A percentile compares a stretch with the other conserved stretches of the same genome.
These are phyloP conservation scores for Gymnobelideus leadbeateri DNA, from an alignment of 2,113 vertebrate genomes.

Conservation along the genomic window DNA sequence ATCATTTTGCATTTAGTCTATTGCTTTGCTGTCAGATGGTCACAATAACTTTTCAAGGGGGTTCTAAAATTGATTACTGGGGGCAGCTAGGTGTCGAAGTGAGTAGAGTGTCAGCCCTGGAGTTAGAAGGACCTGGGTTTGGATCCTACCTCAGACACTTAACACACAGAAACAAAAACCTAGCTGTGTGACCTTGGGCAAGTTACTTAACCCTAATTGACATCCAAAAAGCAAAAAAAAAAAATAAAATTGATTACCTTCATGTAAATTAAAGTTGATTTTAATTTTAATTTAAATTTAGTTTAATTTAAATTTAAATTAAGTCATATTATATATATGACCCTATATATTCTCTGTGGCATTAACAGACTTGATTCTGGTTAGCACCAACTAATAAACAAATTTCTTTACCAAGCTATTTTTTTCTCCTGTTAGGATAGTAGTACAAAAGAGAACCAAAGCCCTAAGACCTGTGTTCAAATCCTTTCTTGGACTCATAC, in stretches of 20 bases:
- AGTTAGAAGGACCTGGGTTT: too few species aligned
- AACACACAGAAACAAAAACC: too few species aligned
- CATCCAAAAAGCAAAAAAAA: too few species aligned
- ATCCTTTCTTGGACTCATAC: neutral
- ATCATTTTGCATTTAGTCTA: neutral
- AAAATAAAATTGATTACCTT: neutral
- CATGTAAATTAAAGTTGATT: neutral
- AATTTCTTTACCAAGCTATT: neutral
- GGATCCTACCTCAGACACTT: too few species aligned
- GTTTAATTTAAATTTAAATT: neutral
- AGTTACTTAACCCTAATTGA: too few species aligned
- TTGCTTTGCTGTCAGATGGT: neutral
- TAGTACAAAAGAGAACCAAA: neutral
- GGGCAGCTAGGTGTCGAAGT: too few species aligned
- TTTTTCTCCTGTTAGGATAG: neutral
- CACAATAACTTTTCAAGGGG: neutral
- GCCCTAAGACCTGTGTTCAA: neutral
- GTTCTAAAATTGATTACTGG: neutral
- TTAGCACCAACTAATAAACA: neutral
- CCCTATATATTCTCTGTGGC: neutral
- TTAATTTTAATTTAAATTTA: neutral
- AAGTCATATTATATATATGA: neutral
- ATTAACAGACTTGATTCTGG: neutral
- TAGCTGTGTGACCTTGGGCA: too few species aligned
- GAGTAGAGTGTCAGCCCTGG: too few species aligned